Conservation (phyloP, 2,797 vertebrate genomes). For the Cottoperca gobio region DNA sequence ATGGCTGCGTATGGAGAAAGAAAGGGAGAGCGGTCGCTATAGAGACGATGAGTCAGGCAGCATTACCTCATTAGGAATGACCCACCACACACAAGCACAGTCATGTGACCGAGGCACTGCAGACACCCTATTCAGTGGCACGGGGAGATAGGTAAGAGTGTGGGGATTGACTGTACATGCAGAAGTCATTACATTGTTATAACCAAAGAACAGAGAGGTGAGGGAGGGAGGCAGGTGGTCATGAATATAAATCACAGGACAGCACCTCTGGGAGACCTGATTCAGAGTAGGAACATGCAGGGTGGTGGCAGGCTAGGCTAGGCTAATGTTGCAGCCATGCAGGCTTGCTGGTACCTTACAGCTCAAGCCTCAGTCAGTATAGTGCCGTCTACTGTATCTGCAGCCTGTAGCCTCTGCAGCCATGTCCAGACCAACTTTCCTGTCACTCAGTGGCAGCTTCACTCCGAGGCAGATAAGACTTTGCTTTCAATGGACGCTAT, state of each 20-base stretch:
- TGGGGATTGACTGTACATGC: conserved; percentile 65
- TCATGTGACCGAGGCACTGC: conserved; percentile 69
- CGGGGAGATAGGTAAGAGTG: conserved; percentile 50
- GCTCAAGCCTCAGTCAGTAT: conserved; percentile 28
- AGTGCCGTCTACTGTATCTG: conserved; percentile 54
- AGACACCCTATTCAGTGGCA: conserved; percentile 63
- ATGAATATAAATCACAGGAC: conserved; percentile 78
- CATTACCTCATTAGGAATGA: conserved; percentile 81
- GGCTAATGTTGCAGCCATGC: conserved; percentile 38
- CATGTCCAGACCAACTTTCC: conserved; percentile 67
- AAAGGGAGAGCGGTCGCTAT: conserved; percentile 72
- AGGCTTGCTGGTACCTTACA: conserved; percentile 28
- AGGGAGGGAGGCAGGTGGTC: conserved; percentile 69
- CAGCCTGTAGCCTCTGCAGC: conserved; percentile 51
- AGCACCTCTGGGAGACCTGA: conserved; percentile 46
- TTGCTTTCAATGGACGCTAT: conserved; percentile 65
- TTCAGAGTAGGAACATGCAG: conserved; percentile 29
- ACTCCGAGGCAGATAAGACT: conserved; percentile 61
- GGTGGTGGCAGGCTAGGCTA: conserved; percentile 18
- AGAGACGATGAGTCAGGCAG: conserved; percentile 78
- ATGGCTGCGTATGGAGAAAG: conserved; percentile 52
- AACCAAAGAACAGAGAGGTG: conserved; percentile 67
- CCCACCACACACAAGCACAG: conserved; percentile 72
- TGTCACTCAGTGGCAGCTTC: conserved; percentile 76
- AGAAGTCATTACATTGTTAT: conserved; percentile 76